Conservation (phyloP, 1,140 invertebrate genomes). For the Formica exsecta region DNA sequence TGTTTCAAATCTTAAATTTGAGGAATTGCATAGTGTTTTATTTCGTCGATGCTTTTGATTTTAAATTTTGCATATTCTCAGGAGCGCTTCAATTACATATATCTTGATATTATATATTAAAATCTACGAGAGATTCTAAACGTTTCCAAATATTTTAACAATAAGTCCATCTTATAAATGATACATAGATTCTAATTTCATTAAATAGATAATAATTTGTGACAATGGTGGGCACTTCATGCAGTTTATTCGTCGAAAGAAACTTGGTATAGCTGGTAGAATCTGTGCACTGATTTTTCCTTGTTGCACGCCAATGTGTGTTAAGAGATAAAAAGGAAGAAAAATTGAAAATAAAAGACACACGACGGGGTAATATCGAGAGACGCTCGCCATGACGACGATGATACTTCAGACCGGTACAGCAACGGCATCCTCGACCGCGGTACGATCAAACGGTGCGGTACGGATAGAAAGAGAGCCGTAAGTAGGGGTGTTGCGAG, state of each 20-base stretch:
- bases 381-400: conserved; percentile 52
- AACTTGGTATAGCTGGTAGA: neutral
- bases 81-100: neutral
- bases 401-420: conserved; percentile 62
- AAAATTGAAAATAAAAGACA: conserved; percentile 48
- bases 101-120: too few species aligned
- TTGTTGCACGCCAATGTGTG: conserved; percentile 37
- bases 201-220: neutral
- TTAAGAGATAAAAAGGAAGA: conserved; percentile 42
- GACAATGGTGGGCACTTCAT: neutral
- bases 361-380: conserved; percentile 52
- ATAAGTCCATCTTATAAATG: neutral
- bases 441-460: conserved; percentile 63
- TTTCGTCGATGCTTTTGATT: neutral
- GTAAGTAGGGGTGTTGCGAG: conserved; percentile 50
- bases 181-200: neutral
- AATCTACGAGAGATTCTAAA: neutral
- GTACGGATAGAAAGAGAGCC: conserved; percentile 54
- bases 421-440: conserved; percentile 57
- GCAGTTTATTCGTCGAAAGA: neutral
- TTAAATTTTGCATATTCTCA: neutral
- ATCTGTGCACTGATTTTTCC: conserved; percentile 9
- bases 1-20: neutral
- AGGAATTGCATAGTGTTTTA: neutral
- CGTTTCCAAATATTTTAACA: neutral